These are phyloP conservation scores for Gastrophryne carolinensis DNA, from an alignment of 2,797 vertebrate species.

Conservation along the genomic window DNA sequence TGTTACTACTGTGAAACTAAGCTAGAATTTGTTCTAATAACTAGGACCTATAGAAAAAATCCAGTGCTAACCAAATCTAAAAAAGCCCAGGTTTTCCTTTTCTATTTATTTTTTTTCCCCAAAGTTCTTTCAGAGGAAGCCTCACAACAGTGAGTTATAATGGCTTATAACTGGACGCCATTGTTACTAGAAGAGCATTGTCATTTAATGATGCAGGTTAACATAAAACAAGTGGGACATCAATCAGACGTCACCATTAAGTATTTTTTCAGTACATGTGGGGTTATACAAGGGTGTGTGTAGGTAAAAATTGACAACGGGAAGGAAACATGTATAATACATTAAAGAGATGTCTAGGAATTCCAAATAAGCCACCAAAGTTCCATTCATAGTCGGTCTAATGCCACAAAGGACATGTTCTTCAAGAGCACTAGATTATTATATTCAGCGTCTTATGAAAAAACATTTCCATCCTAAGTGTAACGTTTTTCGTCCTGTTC, in stretches of 20 bases:
- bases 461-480: too few relatives aligned
- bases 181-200: not conserved
- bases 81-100: too few relatives aligned
- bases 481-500: too few relatives aligned
- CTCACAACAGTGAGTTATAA: too few relatives aligned
- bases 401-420: slow-evolving; percentile 13
- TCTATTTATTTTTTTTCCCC: too few relatives aligned
- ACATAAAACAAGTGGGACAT: not conserved
- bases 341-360: not conserved
- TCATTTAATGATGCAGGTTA: not conserved
- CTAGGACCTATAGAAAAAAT: too few relatives aligned
- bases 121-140: too few relatives aligned
- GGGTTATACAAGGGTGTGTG: not conserved
- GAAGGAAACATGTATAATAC: not conserved
- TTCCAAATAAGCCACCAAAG: not conserved
- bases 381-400: not conserved
- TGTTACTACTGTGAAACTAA: too few relatives aligned
- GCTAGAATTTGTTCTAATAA: too few relatives aligned
- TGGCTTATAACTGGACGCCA: not conserved
- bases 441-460: slow-evolving; percentile 1
- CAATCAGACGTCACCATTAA: not conserved
- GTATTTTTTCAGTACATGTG: not conserved
- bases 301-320: not conserved
- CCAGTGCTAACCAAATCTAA: too few relatives aligned
- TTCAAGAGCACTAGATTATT: slow-evolving; percentile 19